phyloP scores from a whole-genome alignment of 2,797 vertebrate species.

The Sebastes umbrosus region DNA sequence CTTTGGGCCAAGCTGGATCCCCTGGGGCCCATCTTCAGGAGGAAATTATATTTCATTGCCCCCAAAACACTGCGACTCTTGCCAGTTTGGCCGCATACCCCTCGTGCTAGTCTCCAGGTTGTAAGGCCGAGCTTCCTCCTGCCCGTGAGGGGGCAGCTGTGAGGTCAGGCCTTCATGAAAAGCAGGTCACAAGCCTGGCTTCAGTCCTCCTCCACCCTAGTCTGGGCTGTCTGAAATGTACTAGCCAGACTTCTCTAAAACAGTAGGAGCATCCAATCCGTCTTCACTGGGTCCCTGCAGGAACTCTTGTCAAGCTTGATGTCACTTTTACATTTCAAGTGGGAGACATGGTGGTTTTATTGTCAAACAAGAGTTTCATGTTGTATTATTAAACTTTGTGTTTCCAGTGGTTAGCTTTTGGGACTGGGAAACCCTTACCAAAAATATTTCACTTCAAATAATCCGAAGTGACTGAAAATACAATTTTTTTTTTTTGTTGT shows the following conservation, averaged over 20 bases:
- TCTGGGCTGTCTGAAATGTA: conserved; percentile 30
- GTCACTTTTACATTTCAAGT: conserved; percentile 32
- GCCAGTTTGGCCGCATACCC: conserved; percentile 70
- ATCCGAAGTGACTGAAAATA: conserved; percentile 50
- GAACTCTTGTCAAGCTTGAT: conserved; percentile 26
- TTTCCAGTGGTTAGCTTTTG: conserved; percentile 37
- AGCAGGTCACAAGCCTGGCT: conserved; percentile 24
- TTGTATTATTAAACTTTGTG: conserved; percentile 59
- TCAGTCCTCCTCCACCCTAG: not conserved
- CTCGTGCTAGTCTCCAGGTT: conserved; percentile 33
- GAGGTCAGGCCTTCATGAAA: conserved; percentile 37
- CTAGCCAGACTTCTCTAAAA: conserved; percentile 24
- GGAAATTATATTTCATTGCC: conserved; percentile 87
- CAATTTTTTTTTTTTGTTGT: conserved; percentile 59
- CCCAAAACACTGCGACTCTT: conserved; percentile 66
- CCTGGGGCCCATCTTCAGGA: conserved; percentile 72
- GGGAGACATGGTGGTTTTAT: conserved; percentile 40
- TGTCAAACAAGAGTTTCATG: conserved; percentile 52
- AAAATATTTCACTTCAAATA: conserved; percentile 69
- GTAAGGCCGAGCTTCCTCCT: conserved; percentile 42
- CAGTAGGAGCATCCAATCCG: conserved; percentile 36
- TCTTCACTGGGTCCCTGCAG: conserved; percentile 30
- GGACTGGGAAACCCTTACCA: conserved; percentile 47
- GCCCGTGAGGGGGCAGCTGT: conserved; percentile 33
- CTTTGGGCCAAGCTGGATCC: conserved; percentile 68